Base-by-base conservation (phyloP, 2,888 invertebrate species). In the Gastrophysa polygoni region DNA sequence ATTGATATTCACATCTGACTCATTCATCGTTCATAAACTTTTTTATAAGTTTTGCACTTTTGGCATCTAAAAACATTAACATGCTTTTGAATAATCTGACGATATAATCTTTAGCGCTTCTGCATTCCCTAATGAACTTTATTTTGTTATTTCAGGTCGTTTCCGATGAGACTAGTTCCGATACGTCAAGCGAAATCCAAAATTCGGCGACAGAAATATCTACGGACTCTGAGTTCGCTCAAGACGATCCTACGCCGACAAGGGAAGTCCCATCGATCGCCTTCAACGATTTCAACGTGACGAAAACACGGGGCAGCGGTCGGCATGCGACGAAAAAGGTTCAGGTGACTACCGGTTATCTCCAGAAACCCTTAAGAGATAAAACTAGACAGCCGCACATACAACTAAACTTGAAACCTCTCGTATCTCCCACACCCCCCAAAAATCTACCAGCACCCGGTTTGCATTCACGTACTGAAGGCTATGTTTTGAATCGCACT, bases 171-270 rank as follows among this genome's bases (percentile, higher is more conserved):
- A 76, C 78, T 48, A 83, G 85, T 67, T 87, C 88, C 71, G 87
- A 89, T 73, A 87, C 90, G 64, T 87, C 89, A 69, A 90, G 90
- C 72, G 88, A 88, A 74, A 88, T 89, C 69, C 89, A 90, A 70
- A 94, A 94, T 73, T 94, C 93, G 6, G 94, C 93, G 1, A 95
- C 95, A 1, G 95, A 95, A 84, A 95, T 95, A 72, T 94, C 94
- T 50, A 95, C 95, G 0, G 95, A 95, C 82, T 95, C 95, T 21
- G 95, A 95, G 82, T 95, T 95, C 77, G 95, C 93, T 68, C 90
- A 92, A 67, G 93, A 94, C 75, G 91, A 90, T 44, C 82, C 82
- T 16, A 87, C 86, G 0, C 90, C 91, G 18, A 88, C 88, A 0
- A 87, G 89, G 56, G 88, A 90, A 68, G 87, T 91, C 21, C 94